Conservation (phyloP, 1,140 invertebrate species). For the Laodelphax striatellus region DNA sequence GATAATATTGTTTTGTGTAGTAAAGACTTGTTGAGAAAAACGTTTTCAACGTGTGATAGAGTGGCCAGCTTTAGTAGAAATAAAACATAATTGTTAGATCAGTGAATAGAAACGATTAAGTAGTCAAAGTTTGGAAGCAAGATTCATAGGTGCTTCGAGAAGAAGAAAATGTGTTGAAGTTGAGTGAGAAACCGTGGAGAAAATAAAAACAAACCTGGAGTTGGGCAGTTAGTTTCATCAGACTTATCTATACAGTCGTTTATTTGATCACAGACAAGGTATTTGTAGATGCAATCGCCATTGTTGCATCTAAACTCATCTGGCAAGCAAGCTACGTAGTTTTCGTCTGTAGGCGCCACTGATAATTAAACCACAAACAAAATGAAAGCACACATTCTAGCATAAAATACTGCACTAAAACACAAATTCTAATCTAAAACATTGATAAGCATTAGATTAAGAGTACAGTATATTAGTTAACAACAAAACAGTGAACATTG, state of each 20-base stretch:
- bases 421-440: conserved; percentile 19
- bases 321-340: conserved; percentile 28
- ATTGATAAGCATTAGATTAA: neutral
- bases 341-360: conserved; percentile 2
- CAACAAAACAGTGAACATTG: conserved; percentile 6
- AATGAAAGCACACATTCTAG: conserved; percentile 28
- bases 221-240: conserved; percentile 45
- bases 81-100: neutral
- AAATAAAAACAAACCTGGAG: conserved; percentile 7
- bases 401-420: conserved; percentile 16
- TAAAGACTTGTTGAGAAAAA: too few species aligned
- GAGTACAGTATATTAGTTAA: neutral
- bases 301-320: conserved; percentile 40
- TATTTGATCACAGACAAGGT: conserved; percentile 51
- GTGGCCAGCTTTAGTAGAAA: neutral
- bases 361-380: conserved; percentile 4
- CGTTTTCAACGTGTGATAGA: neutral
- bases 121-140: neutral
- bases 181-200: neutral
- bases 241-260: conserved; percentile 57
- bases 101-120: neutral
- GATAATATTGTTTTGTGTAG: too few species aligned
- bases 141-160: neutral
- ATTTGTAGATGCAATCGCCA: conserved; percentile 40
- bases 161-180: neutral